These are phyloP conservation scores for Thumatha senex DNA, from an alignment of 2,888 invertebrate species.

Conservation along the genomic window DNA sequence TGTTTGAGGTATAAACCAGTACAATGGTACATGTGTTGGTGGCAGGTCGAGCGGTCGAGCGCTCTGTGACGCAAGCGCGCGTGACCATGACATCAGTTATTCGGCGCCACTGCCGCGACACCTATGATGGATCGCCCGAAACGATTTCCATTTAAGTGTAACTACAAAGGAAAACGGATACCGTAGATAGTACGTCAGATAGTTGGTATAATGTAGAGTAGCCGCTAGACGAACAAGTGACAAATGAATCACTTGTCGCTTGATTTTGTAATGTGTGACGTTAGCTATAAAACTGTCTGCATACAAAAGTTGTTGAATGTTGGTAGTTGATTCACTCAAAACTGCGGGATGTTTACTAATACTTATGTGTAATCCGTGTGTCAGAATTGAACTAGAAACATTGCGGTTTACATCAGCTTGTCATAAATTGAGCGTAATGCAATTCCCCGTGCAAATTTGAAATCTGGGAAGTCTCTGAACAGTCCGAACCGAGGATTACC, in stretches of 20 bases:
- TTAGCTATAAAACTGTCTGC: slow-evolving; percentile 9
- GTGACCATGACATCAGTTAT: slow-evolving; percentile 71
- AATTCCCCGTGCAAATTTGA: not conserved
- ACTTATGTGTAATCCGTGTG: not conserved
- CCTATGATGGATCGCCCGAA: slow-evolving; percentile 53
- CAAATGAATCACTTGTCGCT: slow-evolving; percentile 20
- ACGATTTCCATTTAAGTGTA: slow-evolving; percentile 48
- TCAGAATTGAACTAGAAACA: not conserved
- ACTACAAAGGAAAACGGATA: slow-evolving; percentile 36
- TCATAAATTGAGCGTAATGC: no score
- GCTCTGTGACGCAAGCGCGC: slow-evolving; percentile 64
- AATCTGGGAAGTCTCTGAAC: no score
- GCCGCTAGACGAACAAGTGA: slow-evolving; percentile 17
- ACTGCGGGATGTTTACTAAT: not conserved
- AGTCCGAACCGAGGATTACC: no score
- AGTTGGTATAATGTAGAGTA: slow-evolving; percentile 20
- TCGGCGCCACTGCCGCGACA: slow-evolving; percentile 53
- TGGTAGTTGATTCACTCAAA: slow-evolving; percentile 3
- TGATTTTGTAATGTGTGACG: slow-evolving; percentile 14
- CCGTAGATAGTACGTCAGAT: slow-evolving; percentile 23
- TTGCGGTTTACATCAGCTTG: no score
- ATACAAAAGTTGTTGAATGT: slow-evolving; percentile 11
- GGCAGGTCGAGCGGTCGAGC: slow-evolving; percentile 10
- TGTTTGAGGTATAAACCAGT: slow-evolving; percentile 32
- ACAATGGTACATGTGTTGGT: slow-evolving; percentile 37